phyloP scores from a whole-genome alignment of 2,888 invertebrate species.

The Cylloceria caligata region DNA sequence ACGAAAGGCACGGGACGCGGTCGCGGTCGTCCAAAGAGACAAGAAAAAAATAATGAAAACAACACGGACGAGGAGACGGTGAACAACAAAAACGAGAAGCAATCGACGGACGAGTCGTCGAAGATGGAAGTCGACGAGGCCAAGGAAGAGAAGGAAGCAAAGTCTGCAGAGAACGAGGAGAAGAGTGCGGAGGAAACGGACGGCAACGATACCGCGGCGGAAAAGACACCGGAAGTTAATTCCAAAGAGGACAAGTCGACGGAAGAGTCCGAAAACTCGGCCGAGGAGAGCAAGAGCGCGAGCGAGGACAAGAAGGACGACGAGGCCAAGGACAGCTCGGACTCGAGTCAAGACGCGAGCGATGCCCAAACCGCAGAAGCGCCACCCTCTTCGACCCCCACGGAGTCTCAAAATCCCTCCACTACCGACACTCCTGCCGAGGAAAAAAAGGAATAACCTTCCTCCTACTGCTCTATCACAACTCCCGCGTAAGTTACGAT shows the following conservation, averaged over 20 bases:
- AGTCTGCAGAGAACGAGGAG: constrained; percentile 73
- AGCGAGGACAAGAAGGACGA: constrained; percentile 78
- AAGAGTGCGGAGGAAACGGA: constrained; percentile 73
- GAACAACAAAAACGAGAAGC: constrained; percentile 81
- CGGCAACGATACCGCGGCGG: constrained; percentile 73
- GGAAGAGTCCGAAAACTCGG: constrained; percentile 79
- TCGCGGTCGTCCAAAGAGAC: constrained; percentile 82
- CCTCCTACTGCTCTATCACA: constrained; percentile 65
- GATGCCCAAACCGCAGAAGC: constrained; percentile 76
- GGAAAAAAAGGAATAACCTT: constrained; percentile 82
- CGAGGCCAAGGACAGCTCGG: constrained; percentile 81
- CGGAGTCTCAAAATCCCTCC: constrained; percentile 78
- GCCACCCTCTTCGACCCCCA: constrained; percentile 71
- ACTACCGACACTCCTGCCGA: constrained; percentile 76
- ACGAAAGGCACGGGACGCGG: constrained; percentile 82
- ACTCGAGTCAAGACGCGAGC: constrained; percentile 82
- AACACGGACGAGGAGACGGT: constrained; percentile 80
- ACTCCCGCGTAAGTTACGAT: constrained; percentile 67
- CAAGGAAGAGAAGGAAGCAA: constrained; percentile 77
- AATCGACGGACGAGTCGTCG: constrained; percentile 78
- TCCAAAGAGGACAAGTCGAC: constrained; percentile 80
- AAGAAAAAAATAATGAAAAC: constrained; percentile 81
- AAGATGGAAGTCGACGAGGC: constrained; percentile 82
- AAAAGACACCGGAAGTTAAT: constrained; percentile 76
- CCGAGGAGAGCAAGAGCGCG: constrained; percentile 64